Evolutionary conservation across 2,113 vertebrate genomes (phyloP).

Genomic region (Phrynocephalus versicolor): DNA sequence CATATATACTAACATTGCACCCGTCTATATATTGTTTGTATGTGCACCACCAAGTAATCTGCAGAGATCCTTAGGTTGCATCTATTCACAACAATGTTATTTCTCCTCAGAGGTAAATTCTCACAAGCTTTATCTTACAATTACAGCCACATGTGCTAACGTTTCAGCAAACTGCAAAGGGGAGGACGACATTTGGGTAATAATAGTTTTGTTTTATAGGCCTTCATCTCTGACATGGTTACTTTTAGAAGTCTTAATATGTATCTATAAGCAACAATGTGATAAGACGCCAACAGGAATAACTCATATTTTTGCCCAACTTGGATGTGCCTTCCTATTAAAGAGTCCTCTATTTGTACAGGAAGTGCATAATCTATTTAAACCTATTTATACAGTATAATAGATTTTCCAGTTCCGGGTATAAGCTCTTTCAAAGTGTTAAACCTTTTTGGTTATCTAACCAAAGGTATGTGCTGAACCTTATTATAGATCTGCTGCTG

Average conservation of each 20-base stretch:
- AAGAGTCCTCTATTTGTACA: neutral
- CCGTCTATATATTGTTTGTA: neutral
- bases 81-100: no score
- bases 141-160: neutral
- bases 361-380: neutral
- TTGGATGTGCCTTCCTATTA: neutral
- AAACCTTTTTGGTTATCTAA: constrained; percentile 51
- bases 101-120: no score
- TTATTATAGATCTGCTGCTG: constrained; percentile 45
- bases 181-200: no score
- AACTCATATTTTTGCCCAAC: neutral
- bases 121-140: neutral
- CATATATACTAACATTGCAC: neutral
- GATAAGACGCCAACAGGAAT: neutral
- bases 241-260: neutral
- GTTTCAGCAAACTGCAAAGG: neutral
- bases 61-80: no score
- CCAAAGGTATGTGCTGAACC: neutral
- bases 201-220: neutral
- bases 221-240: neutral
- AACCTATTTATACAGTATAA: neutral
- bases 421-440: constrained; percentile 24
- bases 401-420: constrained; percentile 11
- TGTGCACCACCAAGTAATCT: neutral
- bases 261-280: neutral